These are phyloP conservation scores for Brachyhypopomus gauderio DNA, from an alignment of 2,113 vertebrate genomes.

Conservation along the genomic window DNA sequence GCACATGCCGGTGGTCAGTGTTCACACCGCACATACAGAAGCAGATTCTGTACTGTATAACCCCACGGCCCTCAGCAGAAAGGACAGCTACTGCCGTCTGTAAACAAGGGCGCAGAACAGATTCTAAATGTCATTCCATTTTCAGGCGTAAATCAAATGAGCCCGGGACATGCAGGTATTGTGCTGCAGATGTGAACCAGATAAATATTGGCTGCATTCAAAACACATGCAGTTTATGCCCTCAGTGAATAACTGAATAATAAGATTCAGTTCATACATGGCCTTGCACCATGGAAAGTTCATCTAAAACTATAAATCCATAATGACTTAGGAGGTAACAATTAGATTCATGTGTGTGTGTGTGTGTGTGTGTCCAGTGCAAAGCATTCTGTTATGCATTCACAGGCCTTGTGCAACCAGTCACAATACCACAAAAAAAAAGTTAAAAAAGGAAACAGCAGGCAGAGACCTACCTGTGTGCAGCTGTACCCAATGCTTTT, in stretches of 20 bases:
- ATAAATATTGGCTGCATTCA: not conserved
- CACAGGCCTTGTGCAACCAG: slow-evolving; percentile 43
- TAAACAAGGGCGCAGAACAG: not conserved
- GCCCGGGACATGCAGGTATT: not conserved
- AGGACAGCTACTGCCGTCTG: not conserved
- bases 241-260: not conserved
- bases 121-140: not conserved
- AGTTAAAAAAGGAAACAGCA: slow-evolving; percentile 43
- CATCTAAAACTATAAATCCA: not conserved
- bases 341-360: not conserved
- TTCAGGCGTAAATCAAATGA: not conserved
- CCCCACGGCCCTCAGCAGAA: not conserved
- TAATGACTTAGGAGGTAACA: not conserved
- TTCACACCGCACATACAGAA: not conserved
- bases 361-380: not conserved
- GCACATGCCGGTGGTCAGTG: not conserved
- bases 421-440: not conserved
- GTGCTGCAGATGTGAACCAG: not conserved
- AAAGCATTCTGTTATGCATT: slow-evolving; percentile 10
- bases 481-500: slow-evolving; percentile 46
- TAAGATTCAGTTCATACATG: not conserved
- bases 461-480: slow-evolving; percentile 59
- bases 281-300: not conserved
- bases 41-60: not conserved
- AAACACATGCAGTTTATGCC: not conserved